A percentile compares a stretch with the other conserved stretches of the same genome.
These are phyloP conservation scores for Pseudococcus jackbeardsleyi DNA, from an alignment of 2,888 invertebrate species.

Conservation along the genomic window DNA sequence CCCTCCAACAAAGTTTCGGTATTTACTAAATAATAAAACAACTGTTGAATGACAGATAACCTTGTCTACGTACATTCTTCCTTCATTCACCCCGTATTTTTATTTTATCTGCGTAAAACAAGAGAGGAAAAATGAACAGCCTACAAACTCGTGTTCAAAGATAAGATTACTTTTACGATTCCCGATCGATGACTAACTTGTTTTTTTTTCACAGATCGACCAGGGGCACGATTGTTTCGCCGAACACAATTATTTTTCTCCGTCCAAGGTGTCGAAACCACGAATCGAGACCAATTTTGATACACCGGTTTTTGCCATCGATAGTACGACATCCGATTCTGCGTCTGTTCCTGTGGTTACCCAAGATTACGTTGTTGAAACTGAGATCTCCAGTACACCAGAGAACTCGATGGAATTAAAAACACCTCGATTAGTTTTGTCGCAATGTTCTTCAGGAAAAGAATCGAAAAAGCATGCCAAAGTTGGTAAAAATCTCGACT, in stretches of 20 bases:
- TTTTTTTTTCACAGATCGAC: not conserved
- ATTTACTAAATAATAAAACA: no score
- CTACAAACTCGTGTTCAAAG: no score
- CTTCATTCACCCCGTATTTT: no score
- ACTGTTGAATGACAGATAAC: no score
- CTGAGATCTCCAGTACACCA: not conserved
- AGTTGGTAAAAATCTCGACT: not conserved
- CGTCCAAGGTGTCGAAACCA: not conserved
- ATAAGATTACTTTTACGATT: no score
- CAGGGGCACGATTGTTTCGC: not conserved
- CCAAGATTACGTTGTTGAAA: not conserved
- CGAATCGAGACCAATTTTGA: no score
- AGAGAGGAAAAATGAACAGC: no score
- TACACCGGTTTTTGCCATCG: not conserved
- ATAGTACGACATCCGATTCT: not conserved
- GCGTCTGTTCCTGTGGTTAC: not conserved
- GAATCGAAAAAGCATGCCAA: not conserved
- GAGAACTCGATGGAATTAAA: not conserved
- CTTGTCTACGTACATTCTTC: no score
- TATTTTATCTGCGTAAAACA: no score
- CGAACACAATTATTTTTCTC: not conserved
- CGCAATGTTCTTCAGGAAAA: not conserved
- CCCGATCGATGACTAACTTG: not conserved
- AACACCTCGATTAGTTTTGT: not conserved
- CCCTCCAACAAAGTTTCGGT: no score